These are phyloP conservation scores for Galbula dea DNA, from an alignment of 2,113 vertebrate species.

Conservation along the genomic window DNA sequence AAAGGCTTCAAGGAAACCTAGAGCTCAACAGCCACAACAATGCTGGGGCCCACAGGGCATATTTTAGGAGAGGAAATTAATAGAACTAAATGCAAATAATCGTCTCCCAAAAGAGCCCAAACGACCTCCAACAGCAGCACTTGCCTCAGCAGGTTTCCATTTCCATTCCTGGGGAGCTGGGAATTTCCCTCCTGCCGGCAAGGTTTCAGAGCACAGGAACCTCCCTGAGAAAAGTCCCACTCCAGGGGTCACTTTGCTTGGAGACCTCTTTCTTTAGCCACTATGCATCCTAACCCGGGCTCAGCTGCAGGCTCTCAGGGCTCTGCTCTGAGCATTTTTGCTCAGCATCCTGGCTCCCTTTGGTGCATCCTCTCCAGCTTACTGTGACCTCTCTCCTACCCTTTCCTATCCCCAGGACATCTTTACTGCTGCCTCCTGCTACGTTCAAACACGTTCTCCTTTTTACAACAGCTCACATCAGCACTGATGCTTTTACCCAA, in stretches of 20 bases:
- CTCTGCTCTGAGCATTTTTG: neutral
- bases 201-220: neutral
- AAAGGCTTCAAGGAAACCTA: neutral
- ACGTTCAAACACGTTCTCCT: neutral
- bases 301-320: neutral
- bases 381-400: neutral
- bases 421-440: neutral
- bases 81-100: neutral
- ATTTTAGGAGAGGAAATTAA: conserved; percentile 26
- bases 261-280: neutral
- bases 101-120: neutral
- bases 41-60: neutral
- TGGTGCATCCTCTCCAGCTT: fast-evolving
- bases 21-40: conserved; percentile 15
- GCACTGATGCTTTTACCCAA: neutral
- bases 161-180: neutral
- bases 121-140: neutral
- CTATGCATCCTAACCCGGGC: fast-evolving
- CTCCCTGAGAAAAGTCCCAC: neutral
- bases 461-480: neutral
- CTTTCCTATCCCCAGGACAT: neutral
- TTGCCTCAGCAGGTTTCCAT: neutral
- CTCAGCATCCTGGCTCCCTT: neutral
- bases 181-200: conserved; percentile 9
- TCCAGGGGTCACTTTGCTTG: neutral